Percentiles rank a stretch among this genome's conserved stretches.
Evolutionary conservation across 2,888 invertebrate species (phyloP).

Genomic region (Papilio demoleus): DNA sequence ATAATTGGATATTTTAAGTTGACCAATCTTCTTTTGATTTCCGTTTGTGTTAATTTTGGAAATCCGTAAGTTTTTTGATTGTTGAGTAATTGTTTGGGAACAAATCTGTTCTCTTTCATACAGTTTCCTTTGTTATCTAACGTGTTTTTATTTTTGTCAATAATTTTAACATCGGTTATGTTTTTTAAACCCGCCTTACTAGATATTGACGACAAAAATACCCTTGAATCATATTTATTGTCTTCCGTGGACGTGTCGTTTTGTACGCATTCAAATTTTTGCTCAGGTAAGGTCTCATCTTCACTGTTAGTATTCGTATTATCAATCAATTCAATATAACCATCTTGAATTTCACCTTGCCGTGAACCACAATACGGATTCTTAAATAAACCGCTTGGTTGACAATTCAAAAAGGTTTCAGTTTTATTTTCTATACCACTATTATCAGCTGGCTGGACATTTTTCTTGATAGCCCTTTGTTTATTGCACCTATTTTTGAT

Average conservation of each 20-base stretch:
- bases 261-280: background rate
- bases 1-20: constrained; percentile 64
- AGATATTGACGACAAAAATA: constrained; percentile 10
- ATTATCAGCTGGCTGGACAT: background rate
- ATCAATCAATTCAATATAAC: background rate
- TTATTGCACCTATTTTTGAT: background rate
- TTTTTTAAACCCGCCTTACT: constrained; percentile 27
- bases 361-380: background rate
- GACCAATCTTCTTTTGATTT: constrained; percentile 62
- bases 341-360: constrained; percentile 14
- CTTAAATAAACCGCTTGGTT: constrained; percentile 2
- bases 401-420: constrained; percentile 2
- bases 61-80: constrained; percentile 41
- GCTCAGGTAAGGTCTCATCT: constrained; percentile 6
- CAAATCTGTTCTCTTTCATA: constrained; percentile 33
- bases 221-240: constrained; percentile 12
- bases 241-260: background rate
- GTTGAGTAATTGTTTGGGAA: constrained; percentile 12
- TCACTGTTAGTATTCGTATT: constrained; percentile 7
- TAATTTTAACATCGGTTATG: background rate
- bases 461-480: constrained; percentile 10
- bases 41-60: constrained; percentile 53
- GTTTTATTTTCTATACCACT: background rate
- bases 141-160: constrained; percentile 35
- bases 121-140: constrained; percentile 42